Evolutionary conservation across 2,113 vertebrate genomes (phyloP), one percentile per base, ranked within the genome.

Genomic region (Perccottus glenii): DNA sequence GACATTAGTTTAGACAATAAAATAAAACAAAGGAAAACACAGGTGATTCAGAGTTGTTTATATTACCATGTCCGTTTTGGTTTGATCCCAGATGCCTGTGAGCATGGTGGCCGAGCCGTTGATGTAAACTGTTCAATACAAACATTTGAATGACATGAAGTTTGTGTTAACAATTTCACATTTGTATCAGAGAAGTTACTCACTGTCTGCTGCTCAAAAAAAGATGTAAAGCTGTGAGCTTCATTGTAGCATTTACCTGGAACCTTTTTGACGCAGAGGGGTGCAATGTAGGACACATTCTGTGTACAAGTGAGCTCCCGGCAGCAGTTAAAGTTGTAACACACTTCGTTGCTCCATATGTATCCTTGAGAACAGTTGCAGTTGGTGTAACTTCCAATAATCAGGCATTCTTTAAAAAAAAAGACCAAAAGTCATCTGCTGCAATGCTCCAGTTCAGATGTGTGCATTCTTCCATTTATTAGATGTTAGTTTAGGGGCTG

Each of bases 331-430:
- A 33, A 16, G 1, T 0, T 32, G 65, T 85, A 64, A 43, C 90
- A 92, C 27, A 90, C 80, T 0, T 60, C 4, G 1, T 90, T 88
- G 59, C 79, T 92, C 90, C 90, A 92, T 4, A 56, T 48, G 40
- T 82, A 88, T 0, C 46, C 73, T 0, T 0, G 0, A 14, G 75
- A 52, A 62, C 91, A 92, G 71, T 53, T 80, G 68, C 91, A 92
- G 0, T 0, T 65, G 0, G 46, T 15, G 0, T 60, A 10, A 0
- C 49, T 3, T 11, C 77, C 85, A 60, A 79, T 5, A 9, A 86
- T 11, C 5, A 78, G 3, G 52, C 91, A 92, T 8, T 88, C 91
- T 92, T 43, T 7, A 7, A 63, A 33, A 64, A 6, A 5, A 0
- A 0, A 70, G 11, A 42, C 1, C 15, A 36, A 16, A 9, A 15